Evolutionary conservation across 1,140 invertebrate genomes (phyloP), one percentile per base, ranked within the genome.

Genomic region (Heliconius congener): DNA sequence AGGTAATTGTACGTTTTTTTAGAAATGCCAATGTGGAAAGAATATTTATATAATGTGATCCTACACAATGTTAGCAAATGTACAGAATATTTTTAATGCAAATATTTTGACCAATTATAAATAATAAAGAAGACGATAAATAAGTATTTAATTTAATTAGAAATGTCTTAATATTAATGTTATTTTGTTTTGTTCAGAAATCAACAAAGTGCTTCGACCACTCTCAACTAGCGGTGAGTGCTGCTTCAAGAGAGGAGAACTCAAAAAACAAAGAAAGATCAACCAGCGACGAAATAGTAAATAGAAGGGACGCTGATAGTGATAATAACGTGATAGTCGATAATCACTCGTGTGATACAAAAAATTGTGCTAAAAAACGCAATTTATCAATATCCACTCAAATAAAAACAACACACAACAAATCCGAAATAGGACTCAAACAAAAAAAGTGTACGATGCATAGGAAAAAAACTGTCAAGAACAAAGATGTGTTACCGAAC

Each of bases 341-440:
- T 52, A 84, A 76, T 72, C 87, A 80, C 81, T 77, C 81, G 2
- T 89, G 87, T 82, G 80, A 85, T 71, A 81, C 77, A 39, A 91
- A 90, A 87, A 74, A 83, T 71, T 91, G 89, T 79, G 86, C 82
- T 74, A 83, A 92, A 88, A 93, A 93, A 85, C 87, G 90, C 71
- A 85, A 88, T 75, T 52, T 93, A 50, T 93, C 92, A 74, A 83
- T 94, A 78, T 86, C 91, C 42, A 82, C 88, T 3, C 93, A 93
- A 86, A 90, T 93, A 79, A 94, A 94, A 76, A 92, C 87, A 52
- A 93, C 87, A 11, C 91, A 94, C 76, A 94, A 94, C 42, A 94
- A 94, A 90, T 94, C 93, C 3, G 93, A 93, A 81, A 92, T 89
- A 34, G 90, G 91, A 83, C 87, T 88, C 4, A 93, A 94, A 84